Evolutionary conservation across 2,888 invertebrate genomes (phyloP).

Genomic region (Tetragonula carbonaria): DNA sequence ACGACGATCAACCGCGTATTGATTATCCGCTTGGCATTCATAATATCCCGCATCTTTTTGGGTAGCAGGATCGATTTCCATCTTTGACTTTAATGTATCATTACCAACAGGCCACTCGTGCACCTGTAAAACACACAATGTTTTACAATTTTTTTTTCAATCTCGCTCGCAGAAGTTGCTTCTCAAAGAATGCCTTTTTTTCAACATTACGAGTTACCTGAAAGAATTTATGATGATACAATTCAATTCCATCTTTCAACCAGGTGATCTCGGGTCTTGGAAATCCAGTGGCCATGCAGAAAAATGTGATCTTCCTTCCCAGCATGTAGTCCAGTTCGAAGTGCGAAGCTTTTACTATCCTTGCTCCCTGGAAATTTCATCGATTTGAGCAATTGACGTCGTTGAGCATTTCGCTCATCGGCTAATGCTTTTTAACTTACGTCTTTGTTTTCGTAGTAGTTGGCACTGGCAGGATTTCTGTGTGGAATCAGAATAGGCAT

Average conservation of each 20-base stretch:
- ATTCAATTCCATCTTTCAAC: slow-evolving; percentile 91
- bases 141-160: background rate
- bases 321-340: slow-evolving; percentile 90
- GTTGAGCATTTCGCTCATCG: too few relatives aligned
- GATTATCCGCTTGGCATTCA: slow-evolving; percentile 90
- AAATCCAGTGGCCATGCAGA: slow-evolving; percentile 89
- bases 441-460: slow-evolving; percentile 88
- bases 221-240: slow-evolving; percentile 89
- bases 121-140: slow-evolving; percentile 80
- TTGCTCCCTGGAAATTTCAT: slow-evolving; percentile 86
- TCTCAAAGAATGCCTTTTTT: background rate
- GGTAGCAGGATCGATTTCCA: slow-evolving; percentile 90
- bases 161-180: background rate
- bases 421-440: slow-evolving; percentile 83
- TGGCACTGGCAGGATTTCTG: slow-evolving; percentile 86
- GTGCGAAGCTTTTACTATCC: slow-evolving; percentile 89
- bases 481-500: slow-evolving; percentile 86
- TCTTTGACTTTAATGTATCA: slow-evolving; percentile 89
- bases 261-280: slow-evolving; percentile 91
- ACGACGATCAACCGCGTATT: slow-evolving; percentile 88
- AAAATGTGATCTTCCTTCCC: slow-evolving; percentile 90
- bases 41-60: slow-evolving; percentile 90
- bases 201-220: slow-evolving; percentile 84
- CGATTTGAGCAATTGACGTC: background rate
- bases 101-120: slow-evolving; percentile 89